A percentile compares a stretch with the other conserved stretches of the same genome.
phyloP scores from a whole-genome alignment of 2,797 vertebrate genomes.

The Eospalax fontanierii region DNA sequence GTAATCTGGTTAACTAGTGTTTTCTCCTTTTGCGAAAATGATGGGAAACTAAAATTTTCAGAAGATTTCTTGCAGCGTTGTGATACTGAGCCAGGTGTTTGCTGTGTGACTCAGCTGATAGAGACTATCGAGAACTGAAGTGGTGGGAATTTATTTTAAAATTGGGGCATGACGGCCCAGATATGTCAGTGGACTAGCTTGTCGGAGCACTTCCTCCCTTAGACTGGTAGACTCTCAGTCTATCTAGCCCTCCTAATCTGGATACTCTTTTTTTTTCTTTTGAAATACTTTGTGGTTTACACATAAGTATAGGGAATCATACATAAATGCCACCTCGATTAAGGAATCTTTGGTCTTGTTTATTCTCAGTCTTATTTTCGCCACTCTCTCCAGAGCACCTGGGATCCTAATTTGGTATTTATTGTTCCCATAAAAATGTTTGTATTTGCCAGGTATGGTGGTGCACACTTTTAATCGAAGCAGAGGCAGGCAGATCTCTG shows the following conservation, averaged over 20 bases:
- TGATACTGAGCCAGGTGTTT: neutral
- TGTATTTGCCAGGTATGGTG: too few relatives aligned
- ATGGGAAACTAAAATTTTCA: constrained; percentile 20
- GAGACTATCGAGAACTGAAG: neutral
- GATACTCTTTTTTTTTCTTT: constrained; percentile 42
- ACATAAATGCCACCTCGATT: constrained; percentile 12
- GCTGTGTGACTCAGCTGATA: constrained; percentile 35
- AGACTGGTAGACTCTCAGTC: too few relatives aligned
- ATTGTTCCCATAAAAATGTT: constrained; percentile 26
- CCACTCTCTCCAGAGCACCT: neutral
- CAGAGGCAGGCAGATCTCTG: too few relatives aligned
- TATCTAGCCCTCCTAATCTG: too few relatives aligned
- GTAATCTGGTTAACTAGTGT: neutral
- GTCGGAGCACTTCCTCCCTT: constrained; percentile 2
- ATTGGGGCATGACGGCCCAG: neutral
- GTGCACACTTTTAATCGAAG: too few relatives aligned
- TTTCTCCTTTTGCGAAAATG: constrained; percentile 56
- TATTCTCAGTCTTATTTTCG: neutral
- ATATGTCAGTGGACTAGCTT: neutral
- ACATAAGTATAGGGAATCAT: neutral
- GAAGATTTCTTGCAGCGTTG: neutral
- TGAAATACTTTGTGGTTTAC: constrained; percentile 49
- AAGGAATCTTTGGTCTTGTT: constrained; percentile 41
- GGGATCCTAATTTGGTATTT: constrained; percentile 23
- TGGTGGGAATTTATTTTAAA: constrained; percentile 21